These are phyloP conservation scores for Procavia capensis DNA, from an alignment of 2,113 vertebrate genomes.

Conservation along the genomic window DNA sequence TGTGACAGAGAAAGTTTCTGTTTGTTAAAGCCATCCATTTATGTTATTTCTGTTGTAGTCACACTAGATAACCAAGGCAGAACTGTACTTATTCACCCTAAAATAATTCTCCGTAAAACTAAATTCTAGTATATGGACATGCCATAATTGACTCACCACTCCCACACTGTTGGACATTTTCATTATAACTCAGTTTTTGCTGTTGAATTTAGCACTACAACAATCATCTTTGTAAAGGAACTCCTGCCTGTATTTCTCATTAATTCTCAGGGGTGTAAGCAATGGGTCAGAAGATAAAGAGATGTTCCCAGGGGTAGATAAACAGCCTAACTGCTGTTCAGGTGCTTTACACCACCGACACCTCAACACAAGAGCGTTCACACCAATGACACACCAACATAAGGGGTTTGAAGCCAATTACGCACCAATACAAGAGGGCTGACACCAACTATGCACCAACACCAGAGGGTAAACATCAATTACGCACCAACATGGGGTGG, in stretches of 20 bases:
- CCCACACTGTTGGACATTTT: neutral
- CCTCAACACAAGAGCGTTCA: no score
- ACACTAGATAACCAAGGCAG: no score
- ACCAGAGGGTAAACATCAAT: no score
- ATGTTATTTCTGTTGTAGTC: no score
- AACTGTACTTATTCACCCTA: neutral
- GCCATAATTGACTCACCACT: neutral
- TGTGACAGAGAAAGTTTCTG: no score
- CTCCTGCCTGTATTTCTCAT: neutral
- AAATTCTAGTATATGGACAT: neutral
- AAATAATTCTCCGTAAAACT: conserved; percentile 19
- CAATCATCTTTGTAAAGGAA: neutral
- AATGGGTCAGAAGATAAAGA: neutral
- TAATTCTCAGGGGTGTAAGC: neutral
- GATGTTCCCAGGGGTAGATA: neutral
- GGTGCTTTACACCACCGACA: neutral
- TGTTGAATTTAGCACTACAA: neutral
- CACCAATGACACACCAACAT: no score
- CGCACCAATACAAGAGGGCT: no score
- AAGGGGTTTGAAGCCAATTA: no score
- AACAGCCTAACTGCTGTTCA: neutral
- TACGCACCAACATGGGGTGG: neutral
- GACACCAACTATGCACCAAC: no score
- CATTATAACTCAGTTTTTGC: neutral
- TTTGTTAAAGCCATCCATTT: no score